Evolutionary conservation across 2,888 invertebrate species (phyloP).

Genomic region (Hoplodrina blanda): DNA sequence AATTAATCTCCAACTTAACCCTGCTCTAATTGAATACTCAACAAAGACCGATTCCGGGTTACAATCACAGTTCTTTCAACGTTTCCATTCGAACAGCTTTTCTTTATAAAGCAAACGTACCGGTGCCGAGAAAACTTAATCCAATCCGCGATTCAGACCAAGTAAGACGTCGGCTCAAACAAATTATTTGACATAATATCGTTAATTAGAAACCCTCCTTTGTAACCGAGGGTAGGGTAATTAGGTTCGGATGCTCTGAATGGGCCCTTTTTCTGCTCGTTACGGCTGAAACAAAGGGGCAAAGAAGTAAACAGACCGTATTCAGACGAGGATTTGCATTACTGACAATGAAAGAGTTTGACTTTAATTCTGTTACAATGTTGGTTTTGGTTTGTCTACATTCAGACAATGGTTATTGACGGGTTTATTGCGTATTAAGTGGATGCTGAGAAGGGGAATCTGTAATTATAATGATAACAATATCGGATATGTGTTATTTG

Average conservation of each 20-base stretch:
- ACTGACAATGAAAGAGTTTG: conserved; percentile 82
- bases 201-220: conserved; percentile 90
- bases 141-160: conserved; percentile 83
- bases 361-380: conserved; percentile 73
- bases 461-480: conserved; percentile 14
- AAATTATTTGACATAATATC: conserved; percentile 91
- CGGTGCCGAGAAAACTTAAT: conserved; percentile 84
- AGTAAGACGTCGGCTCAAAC: conserved; percentile 88
- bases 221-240: conserved; percentile 87
- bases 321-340: conserved; percentile 86
- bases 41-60: conserved; percentile 49
- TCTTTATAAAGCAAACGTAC: conserved; percentile 81
- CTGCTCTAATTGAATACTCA: conserved; percentile 46
- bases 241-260: conserved; percentile 90
- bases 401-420: conserved; percentile 43
- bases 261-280: conserved; percentile 90
- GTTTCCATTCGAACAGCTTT: conserved; percentile 75
- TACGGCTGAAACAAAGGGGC: conserved; percentile 89
- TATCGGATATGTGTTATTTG: not conserved
- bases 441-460: conserved; percentile 6
- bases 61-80: conserved; percentile 66
- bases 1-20: conserved; percentile 51
- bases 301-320: conserved; percentile 88
- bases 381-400: conserved; percentile 63
- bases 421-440: conserved; percentile 51